These are phyloP conservation scores for Hemibagrus wyckioides DNA, from an alignment of 2,113 vertebrate genomes.

Conservation along the genomic window DNA sequence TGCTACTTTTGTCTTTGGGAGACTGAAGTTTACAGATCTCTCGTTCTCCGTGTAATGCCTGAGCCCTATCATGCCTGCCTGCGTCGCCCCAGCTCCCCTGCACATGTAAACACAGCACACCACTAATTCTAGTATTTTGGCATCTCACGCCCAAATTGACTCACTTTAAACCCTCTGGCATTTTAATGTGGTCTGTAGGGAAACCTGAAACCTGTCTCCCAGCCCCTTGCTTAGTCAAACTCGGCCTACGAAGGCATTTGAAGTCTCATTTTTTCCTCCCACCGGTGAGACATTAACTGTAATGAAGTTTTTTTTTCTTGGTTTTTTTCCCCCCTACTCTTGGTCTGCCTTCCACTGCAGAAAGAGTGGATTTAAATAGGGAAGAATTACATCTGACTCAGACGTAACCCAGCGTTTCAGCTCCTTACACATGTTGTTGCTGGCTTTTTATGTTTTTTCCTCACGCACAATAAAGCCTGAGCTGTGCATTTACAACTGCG, in stretches of 20 bases:
- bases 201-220: slow-evolving; percentile 54
- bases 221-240: slow-evolving; percentile 48
- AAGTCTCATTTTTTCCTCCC: slow-evolving; percentile 45
- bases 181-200: slow-evolving; percentile 56
- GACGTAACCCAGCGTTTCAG: slow-evolving; percentile 24
- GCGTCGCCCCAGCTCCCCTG: slow-evolving; percentile 36
- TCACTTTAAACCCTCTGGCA: slow-evolving; percentile 55
- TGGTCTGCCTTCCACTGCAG: slow-evolving; percentile 20
- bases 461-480: slow-evolving; percentile 46
- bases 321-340: not conserved
- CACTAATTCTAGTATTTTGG: slow-evolving; percentile 63
- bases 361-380: slow-evolving; percentile 41
- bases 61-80: slow-evolving; percentile 42
- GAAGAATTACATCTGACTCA: slow-evolving; percentile 33
- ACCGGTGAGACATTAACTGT: slow-evolving; percentile 51
- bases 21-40: slow-evolving; percentile 47
- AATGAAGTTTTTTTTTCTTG: slow-evolving; percentile 30
- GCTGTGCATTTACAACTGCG: slow-evolving; percentile 44
- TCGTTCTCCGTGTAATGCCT: slow-evolving; percentile 25
- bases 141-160: slow-evolving; percentile 53
- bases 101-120: slow-evolving; percentile 56
- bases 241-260: slow-evolving; percentile 47
- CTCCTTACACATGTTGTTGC: slow-evolving; percentile 38
- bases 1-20: slow-evolving; percentile 37
- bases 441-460: slow-evolving; percentile 41